phyloP scores from a whole-genome alignment of 2,888 invertebrate genomes.

The Andrena minutula region DNA sequence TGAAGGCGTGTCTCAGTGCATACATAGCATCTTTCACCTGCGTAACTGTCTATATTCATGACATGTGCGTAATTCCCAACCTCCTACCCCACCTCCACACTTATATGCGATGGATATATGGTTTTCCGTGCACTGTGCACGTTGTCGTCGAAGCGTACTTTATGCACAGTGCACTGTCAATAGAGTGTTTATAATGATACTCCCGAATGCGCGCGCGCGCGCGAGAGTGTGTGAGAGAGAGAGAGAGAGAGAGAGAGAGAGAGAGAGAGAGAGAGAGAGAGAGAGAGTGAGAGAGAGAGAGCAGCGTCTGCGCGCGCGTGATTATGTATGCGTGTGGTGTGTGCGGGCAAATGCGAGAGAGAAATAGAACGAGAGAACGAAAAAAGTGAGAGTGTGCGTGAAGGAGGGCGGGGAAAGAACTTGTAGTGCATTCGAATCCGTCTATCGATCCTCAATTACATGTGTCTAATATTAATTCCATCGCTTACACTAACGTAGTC shows the following conservation, averaged over 20 bases:
- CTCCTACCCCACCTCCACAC: slow-evolving; percentile 25
- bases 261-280: neutral
- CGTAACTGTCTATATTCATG: slow-evolving; percentile 19
- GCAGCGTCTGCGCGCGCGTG: neutral
- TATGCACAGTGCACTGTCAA: too few species aligned
- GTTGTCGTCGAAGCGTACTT: neutral
- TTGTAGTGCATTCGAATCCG: slow-evolving; percentile 36
- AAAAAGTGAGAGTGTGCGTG: slow-evolving; percentile 19
- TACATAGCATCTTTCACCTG: neutral
- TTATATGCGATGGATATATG: slow-evolving; percentile 74
- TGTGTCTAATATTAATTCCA: slow-evolving; percentile 62
- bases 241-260: neutral
- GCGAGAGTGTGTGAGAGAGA: too few species aligned
- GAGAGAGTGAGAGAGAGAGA: neutral
- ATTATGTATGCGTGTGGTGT: neutral
- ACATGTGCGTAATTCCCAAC: slow-evolving; percentile 17
- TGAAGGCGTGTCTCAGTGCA: slow-evolving; percentile 14
- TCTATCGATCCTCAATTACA: slow-evolving; percentile 20
- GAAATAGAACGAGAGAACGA: neutral
- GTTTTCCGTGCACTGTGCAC: slow-evolving; percentile 28
- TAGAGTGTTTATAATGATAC: too few species aligned
- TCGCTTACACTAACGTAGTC: slow-evolving; percentile 69
- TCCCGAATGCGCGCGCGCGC: too few species aligned
- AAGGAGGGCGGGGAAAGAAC: neutral
- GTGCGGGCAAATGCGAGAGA: neutral